These are phyloP conservation scores for Mesoligia furuncula DNA, from an alignment of 2,888 invertebrate species.

Conservation along the genomic window DNA sequence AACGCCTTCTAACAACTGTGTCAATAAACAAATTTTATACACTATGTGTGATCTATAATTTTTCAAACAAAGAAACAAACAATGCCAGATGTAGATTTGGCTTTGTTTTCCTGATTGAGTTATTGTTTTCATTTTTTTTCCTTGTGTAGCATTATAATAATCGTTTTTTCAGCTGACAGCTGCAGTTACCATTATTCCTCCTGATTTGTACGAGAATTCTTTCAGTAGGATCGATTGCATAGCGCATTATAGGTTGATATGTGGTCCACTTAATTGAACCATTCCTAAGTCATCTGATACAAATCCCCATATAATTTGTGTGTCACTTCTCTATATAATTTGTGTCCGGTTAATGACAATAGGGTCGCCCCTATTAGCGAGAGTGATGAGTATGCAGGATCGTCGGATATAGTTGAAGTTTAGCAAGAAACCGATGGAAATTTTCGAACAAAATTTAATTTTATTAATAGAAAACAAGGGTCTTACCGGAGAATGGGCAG, in stretches of 20 bases:
- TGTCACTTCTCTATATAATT: not conserved
- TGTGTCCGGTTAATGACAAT: not conserved
- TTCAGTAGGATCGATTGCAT: not conserved
- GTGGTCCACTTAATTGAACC: not conserved
- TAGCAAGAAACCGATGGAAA: too few species aligned
- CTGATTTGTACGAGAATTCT: not conserved
- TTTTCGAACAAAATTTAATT: too few species aligned
- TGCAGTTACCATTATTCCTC: not conserved
- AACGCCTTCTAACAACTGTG: not conserved
- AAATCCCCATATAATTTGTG: not conserved
- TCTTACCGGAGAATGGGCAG: too few species aligned
- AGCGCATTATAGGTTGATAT: not conserved
- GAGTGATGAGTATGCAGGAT: too few species aligned
- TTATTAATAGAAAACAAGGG: too few species aligned
- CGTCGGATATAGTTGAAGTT: too few species aligned
- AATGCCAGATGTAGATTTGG: not conserved
- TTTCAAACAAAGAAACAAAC: not conserved
- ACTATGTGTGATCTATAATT: not conserved
- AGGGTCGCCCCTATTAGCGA: not conserved
- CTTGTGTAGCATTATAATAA: too few species aligned
- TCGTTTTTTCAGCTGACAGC: not conserved
- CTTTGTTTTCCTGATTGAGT: not conserved
- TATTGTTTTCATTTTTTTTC: not conserved
- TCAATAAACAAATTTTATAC: constrained; percentile 4
- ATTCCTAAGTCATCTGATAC: not conserved